Evolutionary conservation across 1,140 invertebrate species (phyloP).

Genomic region (Dysdera silvatica): DNA sequence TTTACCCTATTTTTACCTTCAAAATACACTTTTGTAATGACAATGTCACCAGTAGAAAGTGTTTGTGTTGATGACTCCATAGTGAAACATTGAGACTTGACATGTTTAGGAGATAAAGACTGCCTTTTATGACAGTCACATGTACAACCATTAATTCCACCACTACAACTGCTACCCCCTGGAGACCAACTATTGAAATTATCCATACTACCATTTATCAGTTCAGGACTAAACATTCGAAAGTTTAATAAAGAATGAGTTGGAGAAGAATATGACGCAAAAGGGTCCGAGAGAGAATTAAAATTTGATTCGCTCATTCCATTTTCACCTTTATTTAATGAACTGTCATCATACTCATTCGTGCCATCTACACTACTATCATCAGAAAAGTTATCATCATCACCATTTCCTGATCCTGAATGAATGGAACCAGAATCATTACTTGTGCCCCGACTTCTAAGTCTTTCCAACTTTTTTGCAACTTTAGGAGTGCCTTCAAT

Average conservation of each 20-base stretch:
- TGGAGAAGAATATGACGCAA: constrained; percentile 16
- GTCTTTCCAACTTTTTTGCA: constrained; percentile 81
- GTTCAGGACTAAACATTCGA: constrained; percentile 27
- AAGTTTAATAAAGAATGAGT: constrained; percentile 32
- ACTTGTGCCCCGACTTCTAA: constrained; percentile 53
- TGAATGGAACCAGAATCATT: constrained; percentile 30
- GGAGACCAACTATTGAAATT: constrained; percentile 25
- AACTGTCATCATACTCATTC: constrained; percentile 27
- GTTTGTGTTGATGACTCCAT: constrained; percentile 63
- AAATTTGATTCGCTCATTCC: constrained; percentile 26
- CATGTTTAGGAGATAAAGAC: constrained; percentile 26
- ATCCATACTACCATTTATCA: constrained; percentile 20
- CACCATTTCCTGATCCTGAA: constrained; percentile 32
- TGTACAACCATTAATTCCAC: constrained; percentile 46
- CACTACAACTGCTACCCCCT: constrained; percentile 22
- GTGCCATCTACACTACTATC: constrained; percentile 33
- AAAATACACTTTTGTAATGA: constrained; percentile 81
- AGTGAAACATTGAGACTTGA: constrained; percentile 15
- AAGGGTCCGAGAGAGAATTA: constrained; percentile 23
- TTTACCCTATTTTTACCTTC: constrained; percentile 43
- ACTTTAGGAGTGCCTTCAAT: constrained; percentile 86
- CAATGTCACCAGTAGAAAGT: constrained; percentile 83
- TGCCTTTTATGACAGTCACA: constrained; percentile 57
- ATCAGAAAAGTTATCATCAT: constrained; percentile 34
- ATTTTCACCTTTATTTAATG: constrained; percentile 25